phyloP scores from a whole-genome alignment of 2,888 invertebrate species.

The Monopis laevigella region DNA sequence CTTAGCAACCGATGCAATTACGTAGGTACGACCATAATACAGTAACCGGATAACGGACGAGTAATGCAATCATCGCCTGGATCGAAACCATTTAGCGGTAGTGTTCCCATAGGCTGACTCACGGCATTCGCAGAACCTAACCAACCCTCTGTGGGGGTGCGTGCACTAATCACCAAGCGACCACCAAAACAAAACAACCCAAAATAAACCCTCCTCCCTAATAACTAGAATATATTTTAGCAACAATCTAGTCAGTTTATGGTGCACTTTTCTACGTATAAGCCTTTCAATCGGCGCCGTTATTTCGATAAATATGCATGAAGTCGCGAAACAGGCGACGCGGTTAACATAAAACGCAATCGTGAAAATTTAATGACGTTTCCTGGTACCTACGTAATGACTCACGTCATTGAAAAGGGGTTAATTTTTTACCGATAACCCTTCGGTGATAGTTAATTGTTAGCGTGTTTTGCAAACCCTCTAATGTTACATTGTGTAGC shows the following conservation, averaged over 20 bases:
- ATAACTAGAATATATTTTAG: too few species aligned
- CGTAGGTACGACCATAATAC: too few species aligned
- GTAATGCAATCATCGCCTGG: conserved; percentile 35
- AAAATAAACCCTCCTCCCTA: conserved; percentile 54
- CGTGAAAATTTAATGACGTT: conserved; percentile 65
- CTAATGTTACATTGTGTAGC: too few species aligned
- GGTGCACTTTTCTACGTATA: conserved; percentile 28
- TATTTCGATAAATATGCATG: conserved; percentile 68
- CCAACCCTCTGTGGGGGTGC: conserved; percentile 52
- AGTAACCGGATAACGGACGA: conserved; percentile 31
- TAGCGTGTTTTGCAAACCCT: too few species aligned
- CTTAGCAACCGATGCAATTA: too few species aligned
- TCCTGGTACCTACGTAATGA: conserved; percentile 61
- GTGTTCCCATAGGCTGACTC: conserved; percentile 37
- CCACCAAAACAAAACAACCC: conserved; percentile 34
- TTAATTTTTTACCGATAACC: conserved; percentile 53
- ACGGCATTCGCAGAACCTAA: conserved; percentile 51
- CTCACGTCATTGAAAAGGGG: conserved; percentile 59
- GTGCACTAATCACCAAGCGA: conserved; percentile 54
- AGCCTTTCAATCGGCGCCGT: conserved; percentile 64
- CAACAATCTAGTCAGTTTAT: too few species aligned
- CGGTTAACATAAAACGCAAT: conserved; percentile 59
- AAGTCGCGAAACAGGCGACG: conserved; percentile 53
- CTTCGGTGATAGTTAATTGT: too few species aligned
- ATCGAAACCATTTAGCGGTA: conserved; percentile 20